Base-by-base conservation (phyloP, 2,888 invertebrate species). In the Lacanobia oleracea region DNA sequence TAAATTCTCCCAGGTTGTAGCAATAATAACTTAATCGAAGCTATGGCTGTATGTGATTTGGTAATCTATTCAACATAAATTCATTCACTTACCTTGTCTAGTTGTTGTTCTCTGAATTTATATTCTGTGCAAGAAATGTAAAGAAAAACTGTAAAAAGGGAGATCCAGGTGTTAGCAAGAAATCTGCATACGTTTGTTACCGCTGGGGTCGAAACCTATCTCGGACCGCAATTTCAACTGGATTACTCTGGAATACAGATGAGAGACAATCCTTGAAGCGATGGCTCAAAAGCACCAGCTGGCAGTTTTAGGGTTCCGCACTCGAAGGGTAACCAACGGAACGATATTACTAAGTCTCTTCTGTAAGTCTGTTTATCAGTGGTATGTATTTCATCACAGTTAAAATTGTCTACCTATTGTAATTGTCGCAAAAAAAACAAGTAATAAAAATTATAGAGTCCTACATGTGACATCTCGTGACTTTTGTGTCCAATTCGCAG, bases 171-270 rank as follows among this genome's bases (percentile, higher is more conserved):
- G 65, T 80, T 3, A 33, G 64, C 33, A 14, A 61, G 18, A 48
- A 63, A 75, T 81, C 65, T 75, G 53, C 75, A 81, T 75, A 48
- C 51, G 21, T 63, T 33, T 54, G 37, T n/a, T 27, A 43, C 33
- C 33, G 14, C 37, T 57, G 1, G 23, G 75, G 48, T 75, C 57
- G 5, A 23, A 74, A 21, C 60, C 43, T 27, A 37, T 61, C 27
- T 16, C 33, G 54, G 23, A 37, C 75, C 40, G 48, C 53, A 59
- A 27, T 59, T 57, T 16, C 21, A 59, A 9, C 51, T 7, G 27
- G 4, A 56, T 57, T 14, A 9, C n/a, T 23, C 5, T 45, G 5
- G 81, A 75, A 75, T 75, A 80, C 81, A 57, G 51, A 73, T 73
- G 27, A 54, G 43, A 27, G 10, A 57, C 16, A 16, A 23, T 45